Base-by-base conservation (phyloP, 2,113 vertebrate genomes). In the Echinops telfairi region DNA sequence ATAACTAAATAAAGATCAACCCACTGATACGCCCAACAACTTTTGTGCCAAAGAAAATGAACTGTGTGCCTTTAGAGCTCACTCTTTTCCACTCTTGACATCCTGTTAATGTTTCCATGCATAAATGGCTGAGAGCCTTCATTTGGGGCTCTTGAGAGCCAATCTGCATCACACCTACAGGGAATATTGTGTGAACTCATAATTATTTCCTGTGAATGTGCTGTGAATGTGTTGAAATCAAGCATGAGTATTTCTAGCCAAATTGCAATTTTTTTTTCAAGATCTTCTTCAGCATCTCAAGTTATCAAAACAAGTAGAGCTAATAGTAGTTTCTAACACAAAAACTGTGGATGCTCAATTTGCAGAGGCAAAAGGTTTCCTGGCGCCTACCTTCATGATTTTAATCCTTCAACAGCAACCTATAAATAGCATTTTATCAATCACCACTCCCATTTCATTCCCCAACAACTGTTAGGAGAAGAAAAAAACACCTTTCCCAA, bases 181-280 rank as follows among this genome's bases (percentile, higher is more conserved):
- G 91, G 89, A 14, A 6, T 38, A 25, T 3, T 86, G 79, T 88
- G 43, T 91, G 81, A 94, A 86, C 80, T 71, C 62, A 57, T 38
- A 83, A 89, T 96, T 90, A 92, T 64, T 91, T 89, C 87, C 89
- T 66, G 84, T 27, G 68, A 87, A 89, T 64, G 84, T 95, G 81
- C 89, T 66, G 84, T 27, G 68, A 87, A 89, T 64, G 84, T 95
- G 81, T 86, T 79, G 47, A 94, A 96, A 81, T 68, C 84, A 80
- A 92, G 62, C 53, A 87, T 8, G 86, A 94, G 80, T 47, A 86
- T 86, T 89, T 86, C 68, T 23, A 95, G 53, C 19, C 85, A 91
- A 87, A 92, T 1, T 58, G 78, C 10, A 43, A 19, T 23, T 93
- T 89, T 85, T 80, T 87, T 80, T 83, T 66, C 38, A 75, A 57